phyloP scores from a whole-genome alignment of 2,888 invertebrate species.

The Silvanus unidentatus region DNA sequence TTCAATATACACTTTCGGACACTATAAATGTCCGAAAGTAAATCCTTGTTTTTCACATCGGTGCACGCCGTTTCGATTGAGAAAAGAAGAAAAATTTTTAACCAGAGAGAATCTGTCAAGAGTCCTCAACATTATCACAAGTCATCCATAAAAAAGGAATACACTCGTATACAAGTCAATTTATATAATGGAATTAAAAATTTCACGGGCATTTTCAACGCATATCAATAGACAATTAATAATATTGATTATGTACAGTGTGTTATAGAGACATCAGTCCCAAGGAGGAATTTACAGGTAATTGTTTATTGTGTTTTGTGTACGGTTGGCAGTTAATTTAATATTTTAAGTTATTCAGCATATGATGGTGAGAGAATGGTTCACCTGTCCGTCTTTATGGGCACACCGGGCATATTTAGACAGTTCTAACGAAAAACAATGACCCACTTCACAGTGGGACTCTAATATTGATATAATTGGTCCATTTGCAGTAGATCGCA shows the following conservation, averaged over 20 bases:
- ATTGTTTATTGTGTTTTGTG: no score
- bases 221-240: not conserved
- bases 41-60: constrained; percentile 1
- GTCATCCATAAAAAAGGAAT: not conserved
- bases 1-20: no score
- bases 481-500: no score
- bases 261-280: no score
- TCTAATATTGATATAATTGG: no score
- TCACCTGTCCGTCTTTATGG: constrained; percentile 20
- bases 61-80: no score
- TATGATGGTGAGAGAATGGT: constrained; percentile 12
- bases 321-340: constrained; percentile 21
- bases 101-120: no score
- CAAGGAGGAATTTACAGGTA: no score
- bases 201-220: not conserved
- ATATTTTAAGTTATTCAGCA: constrained; percentile 20
- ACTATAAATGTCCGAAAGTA: not conserved
- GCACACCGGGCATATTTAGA: constrained; percentile 18
- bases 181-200: constrained; percentile 1
- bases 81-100: not conserved
- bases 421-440: constrained; percentile 3
- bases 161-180: not conserved
- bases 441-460: no score
- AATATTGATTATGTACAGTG: not conserved
- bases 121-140: not conserved